Evolutionary conservation across 2,797 vertebrate species (phyloP), one percentile per base, ranked within the genome.

Genomic region (Muscicapa striata): DNA sequence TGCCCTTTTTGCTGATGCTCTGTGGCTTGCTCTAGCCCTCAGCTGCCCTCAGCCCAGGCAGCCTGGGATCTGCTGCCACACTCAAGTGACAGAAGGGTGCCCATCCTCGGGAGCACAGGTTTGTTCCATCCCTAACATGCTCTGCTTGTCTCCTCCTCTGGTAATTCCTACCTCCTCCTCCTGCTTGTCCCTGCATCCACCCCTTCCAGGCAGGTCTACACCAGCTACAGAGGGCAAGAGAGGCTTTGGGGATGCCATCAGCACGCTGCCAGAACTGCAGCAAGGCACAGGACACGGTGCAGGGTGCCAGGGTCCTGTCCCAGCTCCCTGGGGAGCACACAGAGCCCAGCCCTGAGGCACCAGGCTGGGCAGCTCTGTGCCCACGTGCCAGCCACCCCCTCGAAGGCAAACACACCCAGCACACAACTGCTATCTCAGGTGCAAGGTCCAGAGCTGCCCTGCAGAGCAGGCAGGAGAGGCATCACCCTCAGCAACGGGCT

Each of bases 241-340:
- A 38, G 46, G 45, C 38, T 77, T 6, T 23, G 77, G 17, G 38
- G 22, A 43, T 7, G 48, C 45, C n/a, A 40, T 4, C 8, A 34
- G 18, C 55, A 10, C 0, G 1, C 55, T 30, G 82, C 49, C 63
- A n/a, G 3, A 52, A 11, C 45, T 22, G 54, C 45, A 46, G 64
- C 0, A 11, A 5, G 8, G 43, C 36, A 2, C 0, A 3, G 30
- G 57, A 36, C 51, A 26, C 0, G 2, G 1, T 0, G n/a, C 24
- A 5, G 24, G 55, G 23, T 24, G 64, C 22, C 46, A 22, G 16
- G 18, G 24, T 58, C 48, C n/a, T 1, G 2, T 20, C 9, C 58
- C 46, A 11, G 2, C 1, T 52, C 29, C 48, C 48, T 20, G 0
- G 1, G 46, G 14, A 38, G 19, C 0, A 1, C 0, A 1, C 8